phyloP scores from a whole-genome alignment of 2,113 vertebrate species.

The Oreochromis tanganicae region DNA sequence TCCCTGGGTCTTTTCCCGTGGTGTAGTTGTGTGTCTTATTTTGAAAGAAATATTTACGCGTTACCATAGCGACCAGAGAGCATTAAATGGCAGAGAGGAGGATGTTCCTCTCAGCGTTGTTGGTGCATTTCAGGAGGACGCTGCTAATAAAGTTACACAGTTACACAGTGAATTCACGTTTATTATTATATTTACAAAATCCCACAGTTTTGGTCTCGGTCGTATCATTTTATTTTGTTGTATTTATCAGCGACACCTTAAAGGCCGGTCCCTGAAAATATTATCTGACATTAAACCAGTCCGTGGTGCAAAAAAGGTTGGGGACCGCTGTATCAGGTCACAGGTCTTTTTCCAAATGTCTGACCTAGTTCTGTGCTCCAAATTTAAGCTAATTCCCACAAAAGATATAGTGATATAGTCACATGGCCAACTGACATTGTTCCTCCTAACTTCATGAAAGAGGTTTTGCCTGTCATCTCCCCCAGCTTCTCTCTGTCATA shows the following conservation, averaged over 20 bases:
- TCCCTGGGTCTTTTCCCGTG: not conserved
- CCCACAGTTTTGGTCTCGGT: not conserved
- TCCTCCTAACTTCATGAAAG: not conserved
- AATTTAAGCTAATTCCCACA: not conserved
- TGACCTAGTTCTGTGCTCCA: not conserved
- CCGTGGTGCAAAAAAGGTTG: not conserved
- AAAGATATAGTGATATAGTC: not conserved
- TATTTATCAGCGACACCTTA: not conserved
- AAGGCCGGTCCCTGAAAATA: not conserved
- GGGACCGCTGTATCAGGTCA: not conserved
- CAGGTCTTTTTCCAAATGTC: not conserved
- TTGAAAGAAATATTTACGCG: not conserved
- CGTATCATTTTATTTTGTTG: not conserved
- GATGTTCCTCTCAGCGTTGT: rapidly evolving
- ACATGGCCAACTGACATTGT: not conserved
- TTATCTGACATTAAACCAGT: not conserved
- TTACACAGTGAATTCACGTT: rapidly evolving
- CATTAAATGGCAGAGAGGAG: not conserved
- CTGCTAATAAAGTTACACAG: not conserved
- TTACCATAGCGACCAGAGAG: not conserved
- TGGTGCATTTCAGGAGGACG: not conserved
- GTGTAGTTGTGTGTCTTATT: not conserved
- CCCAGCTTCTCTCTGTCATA: not conserved
- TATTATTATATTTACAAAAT: not conserved
- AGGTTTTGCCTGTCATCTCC: not conserved